phyloP scores from a whole-genome alignment of 2,113 vertebrate species.

The Petroica traversi region DNA sequence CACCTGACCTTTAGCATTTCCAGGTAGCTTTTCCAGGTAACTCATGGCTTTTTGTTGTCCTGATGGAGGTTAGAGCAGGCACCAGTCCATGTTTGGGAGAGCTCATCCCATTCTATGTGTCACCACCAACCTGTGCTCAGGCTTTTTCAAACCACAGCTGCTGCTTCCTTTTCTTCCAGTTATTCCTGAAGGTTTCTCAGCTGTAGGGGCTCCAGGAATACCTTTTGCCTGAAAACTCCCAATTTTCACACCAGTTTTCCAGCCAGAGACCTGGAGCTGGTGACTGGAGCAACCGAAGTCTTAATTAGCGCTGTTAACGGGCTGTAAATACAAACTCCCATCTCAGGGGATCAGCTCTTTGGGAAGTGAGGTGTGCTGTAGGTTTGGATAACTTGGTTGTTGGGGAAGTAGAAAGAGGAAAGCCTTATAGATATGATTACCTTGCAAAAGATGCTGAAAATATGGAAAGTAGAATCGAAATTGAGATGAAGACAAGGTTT shows the following conservation, averaged over 20 bases:
- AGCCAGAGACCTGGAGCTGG: background rate
- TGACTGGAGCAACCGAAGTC: background rate
- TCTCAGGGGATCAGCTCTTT: background rate
- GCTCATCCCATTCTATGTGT: background rate
- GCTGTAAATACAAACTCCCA: background rate
- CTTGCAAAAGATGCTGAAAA: too few relatives aligned
- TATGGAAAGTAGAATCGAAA: too few relatives aligned
- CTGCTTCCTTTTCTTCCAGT: background rate
- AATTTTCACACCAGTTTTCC: background rate
- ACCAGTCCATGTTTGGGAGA: rapidly evolving
- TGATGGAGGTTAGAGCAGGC: background rate
- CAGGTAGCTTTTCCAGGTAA: background rate
- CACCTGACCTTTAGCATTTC: background rate
- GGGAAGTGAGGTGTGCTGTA: rapidly evolving
- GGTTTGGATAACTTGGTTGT: background rate
- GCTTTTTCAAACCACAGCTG: background rate
- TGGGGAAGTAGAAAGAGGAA: too few relatives aligned
- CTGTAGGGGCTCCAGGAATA: background rate
- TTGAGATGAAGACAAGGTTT: too few relatives aligned
- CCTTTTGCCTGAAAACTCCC: background rate
- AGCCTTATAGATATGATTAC: too few relatives aligned
- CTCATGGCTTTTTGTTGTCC: background rate
- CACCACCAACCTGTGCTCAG: background rate
- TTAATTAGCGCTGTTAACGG: background rate
- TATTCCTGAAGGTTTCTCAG: background rate